These are phyloP conservation scores for Scaptomyza flava DNA, from an alignment of 2,888 invertebrate species.

Conservation along the genomic window DNA sequence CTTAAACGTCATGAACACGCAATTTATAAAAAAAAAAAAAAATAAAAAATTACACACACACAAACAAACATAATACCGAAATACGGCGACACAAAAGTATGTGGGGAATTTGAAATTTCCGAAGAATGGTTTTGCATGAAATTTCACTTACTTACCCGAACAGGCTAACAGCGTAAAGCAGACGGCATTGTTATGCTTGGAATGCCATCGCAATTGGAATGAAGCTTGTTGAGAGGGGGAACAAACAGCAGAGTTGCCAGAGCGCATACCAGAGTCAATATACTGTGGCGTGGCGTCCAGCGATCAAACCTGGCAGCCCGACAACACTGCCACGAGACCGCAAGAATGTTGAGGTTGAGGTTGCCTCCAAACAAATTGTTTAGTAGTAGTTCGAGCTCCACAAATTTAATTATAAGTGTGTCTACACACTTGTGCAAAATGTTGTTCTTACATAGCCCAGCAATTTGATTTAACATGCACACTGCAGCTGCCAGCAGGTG, in stretches of 20 bases:
- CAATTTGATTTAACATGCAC: constrained; percentile 45
- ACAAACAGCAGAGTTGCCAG: constrained; percentile 57
- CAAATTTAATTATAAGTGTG: background rate
- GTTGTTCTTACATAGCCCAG: constrained; percentile 5
- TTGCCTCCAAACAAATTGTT: constrained; percentile 27
- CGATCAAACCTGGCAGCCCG: constrained; percentile 62
- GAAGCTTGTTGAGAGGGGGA: constrained; percentile 28
- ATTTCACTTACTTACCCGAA: constrained; percentile 80
- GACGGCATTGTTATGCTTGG: constrained; percentile 73
- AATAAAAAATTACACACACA: background rate
- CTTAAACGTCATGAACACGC: constrained; percentile 37
- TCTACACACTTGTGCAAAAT: background rate
- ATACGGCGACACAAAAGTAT: constrained; percentile 69
- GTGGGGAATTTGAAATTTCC: constrained; percentile 82
- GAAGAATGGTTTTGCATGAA: constrained; percentile 82
- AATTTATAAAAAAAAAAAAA: constrained; percentile 22
- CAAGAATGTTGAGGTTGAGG: constrained; percentile 50
- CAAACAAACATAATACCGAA: constrained; percentile 5
- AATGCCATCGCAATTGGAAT: constrained; percentile 50
- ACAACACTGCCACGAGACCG: constrained; percentile 51
- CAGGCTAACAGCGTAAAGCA: constrained; percentile 78
- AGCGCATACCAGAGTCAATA: constrained; percentile 35
- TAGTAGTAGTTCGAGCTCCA: constrained; percentile 10
- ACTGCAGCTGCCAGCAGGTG: constrained; percentile 33
- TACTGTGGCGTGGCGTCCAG: constrained; percentile 46